Percentiles rank a stretch among this genome's conserved stretches.
Conservation (phyloP, 2,797 vertebrate genomes). For the Bovichtus diacanthus region DNA sequence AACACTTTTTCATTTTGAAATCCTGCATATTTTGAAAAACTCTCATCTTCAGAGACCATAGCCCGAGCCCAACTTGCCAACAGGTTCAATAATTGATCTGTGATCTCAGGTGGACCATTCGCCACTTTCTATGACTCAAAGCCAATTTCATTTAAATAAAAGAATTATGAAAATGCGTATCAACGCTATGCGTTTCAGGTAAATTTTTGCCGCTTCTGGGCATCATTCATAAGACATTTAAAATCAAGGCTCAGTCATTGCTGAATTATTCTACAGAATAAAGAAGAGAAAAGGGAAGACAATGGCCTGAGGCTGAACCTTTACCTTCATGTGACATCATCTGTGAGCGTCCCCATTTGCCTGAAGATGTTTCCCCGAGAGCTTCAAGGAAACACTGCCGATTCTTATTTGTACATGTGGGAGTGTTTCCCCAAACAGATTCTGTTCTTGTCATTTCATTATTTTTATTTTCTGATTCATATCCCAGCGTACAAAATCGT, state of each 20-base stretch:
- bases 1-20: too few species aligned
- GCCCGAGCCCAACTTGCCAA: not conserved
- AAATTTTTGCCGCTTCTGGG: too few species aligned
- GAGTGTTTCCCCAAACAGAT: constrained; percentile 40
- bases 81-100: constrained; percentile 40
- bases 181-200: not conserved
- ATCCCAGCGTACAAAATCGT: not conserved
- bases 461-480: constrained; percentile 24
- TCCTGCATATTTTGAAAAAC: not conserved
- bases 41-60: constrained; percentile 12
- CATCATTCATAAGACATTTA: constrained; percentile 24
- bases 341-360: constrained; percentile 4
- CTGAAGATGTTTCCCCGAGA: constrained; percentile 49
- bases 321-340: constrained; percentile 59
- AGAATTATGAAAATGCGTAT: constrained; percentile 26
- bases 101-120: constrained; percentile 2
- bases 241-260: constrained; percentile 24
- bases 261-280: constrained; percentile 15
- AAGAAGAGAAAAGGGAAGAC: constrained; percentile 24
- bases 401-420: constrained; percentile 38
- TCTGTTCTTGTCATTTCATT: constrained; percentile 13
- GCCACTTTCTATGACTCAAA: constrained; percentile 15
- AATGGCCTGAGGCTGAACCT: constrained; percentile 57
- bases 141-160: constrained; percentile 33
- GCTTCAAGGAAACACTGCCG: constrained; percentile 15